A percentile compares a stretch with the other conserved stretches of the same genome.
phyloP scores from a whole-genome alignment of 2,113 vertebrate genomes.

The Onychostoma macrolepis region DNA sequence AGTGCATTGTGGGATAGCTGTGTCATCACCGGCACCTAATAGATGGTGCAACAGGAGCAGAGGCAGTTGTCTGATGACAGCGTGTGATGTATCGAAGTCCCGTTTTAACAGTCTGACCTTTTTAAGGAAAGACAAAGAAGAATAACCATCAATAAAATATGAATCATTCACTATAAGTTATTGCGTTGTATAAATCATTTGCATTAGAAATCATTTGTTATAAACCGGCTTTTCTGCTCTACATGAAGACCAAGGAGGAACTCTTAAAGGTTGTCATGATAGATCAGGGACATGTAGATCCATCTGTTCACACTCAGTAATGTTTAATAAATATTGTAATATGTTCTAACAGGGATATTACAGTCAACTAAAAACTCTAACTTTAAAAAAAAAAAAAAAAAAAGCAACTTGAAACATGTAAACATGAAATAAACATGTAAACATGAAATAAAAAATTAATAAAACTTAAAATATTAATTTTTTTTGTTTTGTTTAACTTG shows the following conservation, averaged over 20 bases:
- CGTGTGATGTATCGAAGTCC: conserved; percentile 61
- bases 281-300: background rate
- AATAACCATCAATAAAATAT: conserved; percentile 44
- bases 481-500: background rate
- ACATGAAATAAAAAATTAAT: background rate
- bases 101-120: conserved; percentile 46
- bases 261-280: conserved; percentile 25
- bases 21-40: background rate
- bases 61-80: conserved; percentile 55
- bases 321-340: background rate
- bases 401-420: no score
- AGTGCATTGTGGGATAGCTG: conserved; percentile 21
- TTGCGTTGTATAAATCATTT: conserved; percentile 41
- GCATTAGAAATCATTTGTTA: conserved; percentile 31
- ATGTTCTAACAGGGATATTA: background rate
- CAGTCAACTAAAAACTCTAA: background rate
- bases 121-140: conserved; percentile 41
- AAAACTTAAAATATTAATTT: background rate
- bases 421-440: no score
- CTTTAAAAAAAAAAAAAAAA: no score
- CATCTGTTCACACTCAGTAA: background rate
- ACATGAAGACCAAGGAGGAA: background rate
- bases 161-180: conserved; percentile 48
- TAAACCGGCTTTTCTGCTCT: background rate
- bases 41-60: background rate